Conservation (phyloP, 2,888 invertebrate genomes). For the Lycaena phlaeas region DNA sequence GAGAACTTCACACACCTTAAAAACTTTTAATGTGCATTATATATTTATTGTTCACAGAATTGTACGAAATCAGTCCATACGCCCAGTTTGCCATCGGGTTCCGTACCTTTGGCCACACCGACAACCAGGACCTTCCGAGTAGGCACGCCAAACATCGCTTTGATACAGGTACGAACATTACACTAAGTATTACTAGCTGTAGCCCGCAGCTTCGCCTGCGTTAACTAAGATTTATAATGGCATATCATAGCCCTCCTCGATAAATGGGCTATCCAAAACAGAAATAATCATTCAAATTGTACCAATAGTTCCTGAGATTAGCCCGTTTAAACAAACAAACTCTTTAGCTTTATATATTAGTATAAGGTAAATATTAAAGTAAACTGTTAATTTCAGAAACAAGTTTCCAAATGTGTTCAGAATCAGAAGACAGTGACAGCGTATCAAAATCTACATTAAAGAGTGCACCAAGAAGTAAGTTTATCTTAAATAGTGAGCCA, state of each 20-base stretch:
- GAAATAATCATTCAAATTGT: too few species aligned
- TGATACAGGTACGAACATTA: slow-evolving; percentile 42
- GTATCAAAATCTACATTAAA: slow-evolving; percentile 65
- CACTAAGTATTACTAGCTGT: too few species aligned
- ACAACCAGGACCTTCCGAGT: slow-evolving; percentile 59
- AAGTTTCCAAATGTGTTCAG: slow-evolving; percentile 66
- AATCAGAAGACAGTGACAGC: slow-evolving; percentile 68
- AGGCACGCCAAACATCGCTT: slow-evolving; percentile 52
- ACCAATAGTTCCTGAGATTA: too few species aligned
- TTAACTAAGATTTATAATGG: too few species aligned
- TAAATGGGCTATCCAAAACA: too few species aligned
- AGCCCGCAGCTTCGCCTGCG: too few species aligned
- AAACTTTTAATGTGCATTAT: too few species aligned
- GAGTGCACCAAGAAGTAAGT: slow-evolving; percentile 60
- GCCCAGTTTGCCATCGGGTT: slow-evolving; percentile 67
- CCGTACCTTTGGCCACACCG: slow-evolving; percentile 63
- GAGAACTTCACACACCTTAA: too few species aligned
- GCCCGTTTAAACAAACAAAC: too few species aligned
- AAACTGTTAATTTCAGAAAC: slow-evolving; percentile 59
- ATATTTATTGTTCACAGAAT: slow-evolving; percentile 44
- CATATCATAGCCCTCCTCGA: too few species aligned
- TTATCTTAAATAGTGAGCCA: neutral
- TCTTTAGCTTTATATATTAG: too few species aligned
- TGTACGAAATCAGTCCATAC: slow-evolving; percentile 69
- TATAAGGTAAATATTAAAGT: too few species aligned